Evolutionary conservation across 1,140 invertebrate species (phyloP).

Genomic region (Cydia pomonella): DNA sequence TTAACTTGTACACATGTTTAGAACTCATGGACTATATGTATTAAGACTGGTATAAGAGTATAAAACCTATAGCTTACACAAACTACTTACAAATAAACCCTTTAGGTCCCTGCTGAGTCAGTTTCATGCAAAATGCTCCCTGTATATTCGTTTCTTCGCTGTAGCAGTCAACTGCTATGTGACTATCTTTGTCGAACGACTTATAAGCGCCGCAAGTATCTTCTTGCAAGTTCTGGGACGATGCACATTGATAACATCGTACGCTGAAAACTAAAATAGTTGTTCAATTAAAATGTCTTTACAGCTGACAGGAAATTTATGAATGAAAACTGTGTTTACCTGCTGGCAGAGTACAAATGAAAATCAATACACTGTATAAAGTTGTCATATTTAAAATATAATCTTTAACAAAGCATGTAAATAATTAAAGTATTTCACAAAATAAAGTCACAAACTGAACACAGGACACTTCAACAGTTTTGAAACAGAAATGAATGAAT

Average conservation of each 20-base stretch:
- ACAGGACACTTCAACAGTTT: constrained; percentile 21
- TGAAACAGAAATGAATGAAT: constrained; percentile 27
- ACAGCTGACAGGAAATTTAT: constrained; percentile 1
- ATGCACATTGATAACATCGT: constrained; percentile 94
- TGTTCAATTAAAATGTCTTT: not conserved
- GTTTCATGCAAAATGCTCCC: constrained; percentile 96
- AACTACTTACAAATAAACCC: constrained; percentile 93
- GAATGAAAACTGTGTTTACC: constrained; percentile 3
- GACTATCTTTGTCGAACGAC: constrained; percentile 88
- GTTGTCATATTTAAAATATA: constrained; percentile 5
- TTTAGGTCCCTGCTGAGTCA: constrained; percentile 92
- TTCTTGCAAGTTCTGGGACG: constrained; percentile 85
- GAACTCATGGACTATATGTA: not conserved
- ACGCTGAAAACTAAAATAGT: constrained; percentile 83
- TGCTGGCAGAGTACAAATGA: not conserved
- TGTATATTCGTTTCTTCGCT: constrained; percentile 94
- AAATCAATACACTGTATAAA: constrained; percentile 9
- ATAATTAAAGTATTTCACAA: not conserved
- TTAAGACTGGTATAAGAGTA: too few relatives aligned
- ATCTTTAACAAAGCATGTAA: not conserved
- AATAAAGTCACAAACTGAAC: not conserved
- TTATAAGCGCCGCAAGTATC: constrained; percentile 94
- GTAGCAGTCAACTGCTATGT: constrained; percentile 93
- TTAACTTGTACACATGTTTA: not conserved
- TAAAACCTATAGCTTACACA: not conserved